phyloP scores from a whole-genome alignment of 2,888 invertebrate species.

The Frankliniella intonsa region DNA sequence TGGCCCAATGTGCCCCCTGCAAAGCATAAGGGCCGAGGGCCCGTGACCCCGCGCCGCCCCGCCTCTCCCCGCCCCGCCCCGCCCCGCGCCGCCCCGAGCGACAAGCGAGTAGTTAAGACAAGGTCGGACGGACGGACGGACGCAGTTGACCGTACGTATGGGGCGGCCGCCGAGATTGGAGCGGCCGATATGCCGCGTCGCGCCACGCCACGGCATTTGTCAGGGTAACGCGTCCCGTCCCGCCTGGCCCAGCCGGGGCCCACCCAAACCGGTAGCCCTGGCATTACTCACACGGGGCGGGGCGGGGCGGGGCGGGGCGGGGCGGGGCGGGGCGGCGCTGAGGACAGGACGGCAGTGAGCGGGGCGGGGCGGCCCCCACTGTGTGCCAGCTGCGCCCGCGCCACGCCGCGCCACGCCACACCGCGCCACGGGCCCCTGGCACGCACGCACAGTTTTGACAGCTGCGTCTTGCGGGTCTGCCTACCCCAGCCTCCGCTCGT shows the following conservation, averaged over 20 bases:
- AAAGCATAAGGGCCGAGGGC: neutral
- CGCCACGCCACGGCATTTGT: neutral
- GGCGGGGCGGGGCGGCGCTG: neutral
- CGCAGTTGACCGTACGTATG: neutral
- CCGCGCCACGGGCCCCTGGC: no score
- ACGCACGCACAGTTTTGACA: no score
- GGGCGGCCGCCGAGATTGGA: neutral
- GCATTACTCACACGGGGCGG: neutral
- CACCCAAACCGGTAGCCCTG: neutral
- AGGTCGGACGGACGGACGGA: neutral
- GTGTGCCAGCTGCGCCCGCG: neutral
- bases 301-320: neutral
- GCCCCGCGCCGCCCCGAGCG: neutral
- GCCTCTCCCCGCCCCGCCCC: neutral
- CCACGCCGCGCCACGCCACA: no score
- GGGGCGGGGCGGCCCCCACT: neutral
- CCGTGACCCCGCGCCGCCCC: neutral
- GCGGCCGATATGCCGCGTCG: no score
- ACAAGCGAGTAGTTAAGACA: neutral
- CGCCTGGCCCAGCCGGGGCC: neutral
- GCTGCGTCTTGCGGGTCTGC: no score
- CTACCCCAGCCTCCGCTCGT: no score
- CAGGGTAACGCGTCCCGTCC: neutral
- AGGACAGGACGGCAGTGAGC: neutral
- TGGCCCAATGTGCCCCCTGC: slow-evolving; percentile 16